A percentile compares a stretch with the other conserved stretches of the same genome.
These are phyloP conservation scores for Epinephelus moara DNA, from an alignment of 2,113 vertebrate species.

Conservation along the genomic window DNA sequence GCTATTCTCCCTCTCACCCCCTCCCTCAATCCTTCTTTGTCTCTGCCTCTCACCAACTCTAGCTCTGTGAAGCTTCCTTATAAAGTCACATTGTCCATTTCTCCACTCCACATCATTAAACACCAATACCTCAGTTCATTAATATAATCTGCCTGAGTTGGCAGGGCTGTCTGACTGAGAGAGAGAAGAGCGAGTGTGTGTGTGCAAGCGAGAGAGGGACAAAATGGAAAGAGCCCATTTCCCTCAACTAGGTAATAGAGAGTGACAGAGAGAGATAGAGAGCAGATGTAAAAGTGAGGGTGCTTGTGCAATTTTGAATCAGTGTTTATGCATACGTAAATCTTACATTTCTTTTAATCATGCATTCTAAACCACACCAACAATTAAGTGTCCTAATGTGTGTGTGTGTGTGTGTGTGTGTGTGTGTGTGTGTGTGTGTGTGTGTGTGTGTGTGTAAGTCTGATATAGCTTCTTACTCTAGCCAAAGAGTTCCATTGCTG, in stretches of 20 bases:
- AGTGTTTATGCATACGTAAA: not conserved
- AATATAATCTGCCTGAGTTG: constrained; percentile 47
- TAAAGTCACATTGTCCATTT: constrained; percentile 29
- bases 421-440: too few species aligned
- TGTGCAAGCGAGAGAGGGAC: not conserved
- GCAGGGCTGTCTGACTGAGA: constrained; percentile 4
- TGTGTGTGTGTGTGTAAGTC: too few species aligned
- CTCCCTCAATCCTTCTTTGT: not conserved
- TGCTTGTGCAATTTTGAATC: not conserved
- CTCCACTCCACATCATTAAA: constrained; percentile 54
- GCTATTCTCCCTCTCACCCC: too few species aligned
- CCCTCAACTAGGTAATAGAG: not conserved
- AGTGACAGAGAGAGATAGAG: not conserved
- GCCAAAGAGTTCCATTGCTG: too few species aligned
- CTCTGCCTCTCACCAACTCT: not conserved
- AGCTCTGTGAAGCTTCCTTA: constrained; percentile 16
- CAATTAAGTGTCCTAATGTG: not conserved
- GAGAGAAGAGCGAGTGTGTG: not conserved
- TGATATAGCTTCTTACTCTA: too few species aligned
- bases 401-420: too few species aligned
- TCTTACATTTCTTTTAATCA: not conserved
- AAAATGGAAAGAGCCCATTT: constrained; percentile 5
- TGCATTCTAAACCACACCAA: not conserved
- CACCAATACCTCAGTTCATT: constrained; percentile 33
- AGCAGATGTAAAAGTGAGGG: not conserved